A percentile compares a stretch with the other conserved stretches of the same genome.
These are phyloP conservation scores for Aselliscus stoliczkanus DNA, from an alignment of 2,797 vertebrate species.

Conservation along the genomic window DNA sequence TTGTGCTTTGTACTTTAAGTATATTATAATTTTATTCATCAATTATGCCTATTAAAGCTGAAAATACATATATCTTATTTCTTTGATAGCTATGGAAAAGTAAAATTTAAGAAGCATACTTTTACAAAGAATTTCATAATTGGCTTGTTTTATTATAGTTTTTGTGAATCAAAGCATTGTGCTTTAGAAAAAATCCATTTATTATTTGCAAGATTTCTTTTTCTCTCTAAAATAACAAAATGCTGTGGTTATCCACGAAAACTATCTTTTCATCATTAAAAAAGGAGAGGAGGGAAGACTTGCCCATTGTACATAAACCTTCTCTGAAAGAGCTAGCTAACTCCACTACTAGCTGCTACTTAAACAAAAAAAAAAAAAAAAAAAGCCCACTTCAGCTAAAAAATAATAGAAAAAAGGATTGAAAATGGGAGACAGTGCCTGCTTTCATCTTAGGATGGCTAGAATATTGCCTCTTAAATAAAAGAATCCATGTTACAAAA, in stretches of 20 bases:
- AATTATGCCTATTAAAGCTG: background rate
- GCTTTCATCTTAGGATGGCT: constrained; percentile 39
- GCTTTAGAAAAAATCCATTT: background rate
- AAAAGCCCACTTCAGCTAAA: background rate
- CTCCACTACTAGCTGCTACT: background rate
- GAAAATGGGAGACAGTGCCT: background rate
- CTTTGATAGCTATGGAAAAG: background rate
- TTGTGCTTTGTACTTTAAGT: background rate
- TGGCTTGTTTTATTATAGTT: background rate
- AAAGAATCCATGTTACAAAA: constrained; percentile 19
- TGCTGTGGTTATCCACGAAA: background rate
- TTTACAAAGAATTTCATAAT: background rate
- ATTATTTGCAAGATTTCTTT: background rate
- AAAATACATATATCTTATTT: background rate
- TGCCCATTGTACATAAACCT: background rate
- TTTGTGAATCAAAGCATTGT: background rate
- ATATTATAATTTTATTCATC: background rate
- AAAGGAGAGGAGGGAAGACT: background rate
- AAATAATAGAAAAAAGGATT: background rate
- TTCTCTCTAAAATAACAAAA: constrained; percentile 9
- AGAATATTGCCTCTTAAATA: constrained; percentile 53
- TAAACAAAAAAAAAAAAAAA: background rate
- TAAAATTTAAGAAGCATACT: background rate
- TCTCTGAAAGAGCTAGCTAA: background rate
- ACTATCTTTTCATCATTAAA: background rate